Evolutionary conservation across 2,888 invertebrate species (phyloP).

Genomic region (Dugesia japonica): DNA sequence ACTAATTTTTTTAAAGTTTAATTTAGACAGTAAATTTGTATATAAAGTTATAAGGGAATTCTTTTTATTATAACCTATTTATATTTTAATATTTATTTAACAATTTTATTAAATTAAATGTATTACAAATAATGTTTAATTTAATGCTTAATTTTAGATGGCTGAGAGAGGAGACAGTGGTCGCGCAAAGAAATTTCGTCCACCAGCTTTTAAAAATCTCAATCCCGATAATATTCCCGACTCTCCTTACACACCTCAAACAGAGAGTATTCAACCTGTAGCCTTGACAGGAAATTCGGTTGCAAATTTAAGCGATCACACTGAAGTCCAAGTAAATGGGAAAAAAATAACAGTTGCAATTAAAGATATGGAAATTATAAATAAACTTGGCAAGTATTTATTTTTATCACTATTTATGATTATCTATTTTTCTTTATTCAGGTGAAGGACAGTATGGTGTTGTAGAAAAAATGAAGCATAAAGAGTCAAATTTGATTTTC

Average conservation of each 20-base stretch:
- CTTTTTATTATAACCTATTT: too few relatives aligned
- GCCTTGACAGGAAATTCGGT: neutral
- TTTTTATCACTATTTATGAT: neutral
- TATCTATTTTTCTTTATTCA: neutral
- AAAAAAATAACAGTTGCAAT: conserved; percentile 23
- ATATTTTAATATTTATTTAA: too few relatives aligned
- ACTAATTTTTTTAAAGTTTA: neutral
- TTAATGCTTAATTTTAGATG: neutral
- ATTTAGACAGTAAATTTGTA: too few relatives aligned
- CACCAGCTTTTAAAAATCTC: neutral
- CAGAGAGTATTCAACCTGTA: neutral
- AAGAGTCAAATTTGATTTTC: neutral
- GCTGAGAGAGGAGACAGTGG: neutral
- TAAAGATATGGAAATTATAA: neutral
- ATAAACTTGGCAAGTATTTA: neutral
- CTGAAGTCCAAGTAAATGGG: conserved; percentile 25
- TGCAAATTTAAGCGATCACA: neutral
- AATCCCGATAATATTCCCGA: neutral
- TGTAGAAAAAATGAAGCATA: conserved; percentile 23
- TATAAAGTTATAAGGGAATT: too few relatives aligned
- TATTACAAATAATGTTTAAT: too few relatives aligned
- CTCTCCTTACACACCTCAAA: neutral
- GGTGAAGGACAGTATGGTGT: conserved; percentile 28
- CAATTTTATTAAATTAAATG: too few relatives aligned
- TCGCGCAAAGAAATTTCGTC: neutral